Percentiles rank a stretch among this genome's conserved stretches.
These are phyloP conservation scores for Calonectris borealis DNA, from an alignment of 2,113 vertebrate species.

Conservation along the genomic window DNA sequence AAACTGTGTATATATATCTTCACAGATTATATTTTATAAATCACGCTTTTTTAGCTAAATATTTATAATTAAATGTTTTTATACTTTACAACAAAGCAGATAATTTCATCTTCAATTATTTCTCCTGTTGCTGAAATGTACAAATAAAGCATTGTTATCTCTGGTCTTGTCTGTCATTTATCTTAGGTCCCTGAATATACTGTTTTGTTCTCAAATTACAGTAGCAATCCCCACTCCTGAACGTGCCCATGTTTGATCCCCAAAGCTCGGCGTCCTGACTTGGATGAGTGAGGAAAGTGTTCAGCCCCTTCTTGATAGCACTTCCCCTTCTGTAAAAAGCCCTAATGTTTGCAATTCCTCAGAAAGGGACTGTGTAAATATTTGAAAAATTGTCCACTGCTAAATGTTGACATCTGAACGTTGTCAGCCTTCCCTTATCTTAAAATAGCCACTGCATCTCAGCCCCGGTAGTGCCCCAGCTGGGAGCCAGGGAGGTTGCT, in stretches of 20 bases:
- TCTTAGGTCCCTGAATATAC: neutral
- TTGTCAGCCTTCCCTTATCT: neutral
- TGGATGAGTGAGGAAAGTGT: neutral
- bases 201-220: neutral
- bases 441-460: neutral
- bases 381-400: neutral
- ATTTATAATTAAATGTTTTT: constrained; percentile 78
- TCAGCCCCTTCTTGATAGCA: neutral
- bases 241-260: neutral
- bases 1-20: constrained; percentile 64
- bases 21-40: constrained; percentile 68
- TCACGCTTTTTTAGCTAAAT: constrained; percentile 66
- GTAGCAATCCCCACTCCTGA: neutral
- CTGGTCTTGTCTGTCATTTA: neutral
- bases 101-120: constrained; percentile 57
- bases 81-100: constrained; percentile 69
- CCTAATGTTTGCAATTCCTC: neutral
- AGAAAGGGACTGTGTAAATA: neutral
- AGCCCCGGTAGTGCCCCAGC: neutral
- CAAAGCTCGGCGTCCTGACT: fast-evolving
- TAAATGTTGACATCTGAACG: neutral
- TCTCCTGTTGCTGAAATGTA: constrained; percentile 65
- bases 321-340: neutral
- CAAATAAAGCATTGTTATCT: constrained; percentile 57
- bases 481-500: neutral